Evolutionary conservation across 30 jellyfish, hydroid and myxozoan genomes (phyloP).

Genomic region (Clytia hemisphaerica): DNA sequence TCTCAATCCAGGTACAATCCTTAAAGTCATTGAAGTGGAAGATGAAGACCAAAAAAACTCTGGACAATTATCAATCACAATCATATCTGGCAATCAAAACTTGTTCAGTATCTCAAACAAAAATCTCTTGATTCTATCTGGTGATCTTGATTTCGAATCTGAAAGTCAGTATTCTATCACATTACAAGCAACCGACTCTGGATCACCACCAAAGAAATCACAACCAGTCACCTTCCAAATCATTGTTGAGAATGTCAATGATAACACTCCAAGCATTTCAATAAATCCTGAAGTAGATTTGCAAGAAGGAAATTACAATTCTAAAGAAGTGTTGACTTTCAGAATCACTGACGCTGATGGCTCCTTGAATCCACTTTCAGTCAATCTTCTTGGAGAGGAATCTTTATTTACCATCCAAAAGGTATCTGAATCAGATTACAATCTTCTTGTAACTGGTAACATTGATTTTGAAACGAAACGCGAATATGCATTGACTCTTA

Average conservation of each 20-base stretch:
- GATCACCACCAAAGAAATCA: background rate
- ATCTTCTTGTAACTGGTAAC: background rate
- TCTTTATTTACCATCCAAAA: background rate
- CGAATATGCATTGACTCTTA: background rate
- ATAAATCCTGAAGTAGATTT: background rate
- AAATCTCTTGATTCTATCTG: background rate
- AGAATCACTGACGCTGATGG: constrained; percentile 10
- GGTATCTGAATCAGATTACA: background rate
- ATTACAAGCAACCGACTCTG: background rate
- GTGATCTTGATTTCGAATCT: background rate
- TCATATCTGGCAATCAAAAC: background rate
- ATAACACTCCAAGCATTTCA: background rate
- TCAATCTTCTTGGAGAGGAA: background rate
- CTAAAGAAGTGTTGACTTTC: background rate
- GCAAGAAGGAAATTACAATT: background rate
- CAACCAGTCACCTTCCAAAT: background rate
- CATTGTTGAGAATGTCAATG: background rate
- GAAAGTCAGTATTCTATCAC: background rate
- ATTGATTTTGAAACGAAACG: background rate
- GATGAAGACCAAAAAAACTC: constrained; percentile 13
- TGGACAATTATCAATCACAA: background rate
- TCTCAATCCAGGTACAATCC: background rate
- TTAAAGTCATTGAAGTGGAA: background rate
- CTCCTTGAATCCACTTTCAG: background rate
- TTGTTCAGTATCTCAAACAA: background rate